phyloP scores from a whole-genome alignment of 2,113 vertebrate species.

The Pteruthius melanotis region DNA sequence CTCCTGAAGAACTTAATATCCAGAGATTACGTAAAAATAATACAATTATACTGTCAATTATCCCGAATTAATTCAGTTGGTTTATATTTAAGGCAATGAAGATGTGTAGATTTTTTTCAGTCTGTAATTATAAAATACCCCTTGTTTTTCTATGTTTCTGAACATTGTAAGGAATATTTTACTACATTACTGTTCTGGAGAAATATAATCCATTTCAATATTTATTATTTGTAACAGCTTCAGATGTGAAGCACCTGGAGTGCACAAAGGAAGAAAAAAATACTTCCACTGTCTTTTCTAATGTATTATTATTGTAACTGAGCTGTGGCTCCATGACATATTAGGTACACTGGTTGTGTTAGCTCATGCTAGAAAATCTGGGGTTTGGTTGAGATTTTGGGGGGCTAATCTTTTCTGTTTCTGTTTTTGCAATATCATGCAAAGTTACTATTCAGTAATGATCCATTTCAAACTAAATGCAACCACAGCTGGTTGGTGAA shows the following conservation, averaged over 20 bases:
- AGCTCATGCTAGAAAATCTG: neutral
- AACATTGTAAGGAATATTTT: neutral
- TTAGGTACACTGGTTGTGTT: slow-evolving; percentile 12
- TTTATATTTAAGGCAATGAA: slow-evolving; percentile 68
- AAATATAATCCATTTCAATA: neutral
- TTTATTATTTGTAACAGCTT: slow-evolving; percentile 50
- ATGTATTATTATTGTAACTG: slow-evolving; percentile 3
- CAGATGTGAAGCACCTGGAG: slow-evolving; percentile 75
- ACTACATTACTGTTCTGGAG: neutral
- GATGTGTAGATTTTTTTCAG: slow-evolving; percentile 17
- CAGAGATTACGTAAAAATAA: neutral
- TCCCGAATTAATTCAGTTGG: neutral
- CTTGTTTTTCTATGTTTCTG: neutral
- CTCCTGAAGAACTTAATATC: neutral
- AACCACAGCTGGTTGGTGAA: neutral
- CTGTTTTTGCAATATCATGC: neutral
- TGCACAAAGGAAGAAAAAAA: slow-evolving; percentile 68
- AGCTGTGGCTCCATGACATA: neutral
- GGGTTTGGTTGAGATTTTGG: neutral
- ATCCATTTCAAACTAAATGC: too few relatives aligned
- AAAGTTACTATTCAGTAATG: too few relatives aligned
- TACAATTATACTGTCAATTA: neutral
- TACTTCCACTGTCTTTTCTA: slow-evolving; percentile 32
- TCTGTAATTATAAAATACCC: neutral
- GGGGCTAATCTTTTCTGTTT: neutral